Evolutionary conservation across 2,888 invertebrate genomes (phyloP).

Genomic region (Apotomis betuletana): DNA sequence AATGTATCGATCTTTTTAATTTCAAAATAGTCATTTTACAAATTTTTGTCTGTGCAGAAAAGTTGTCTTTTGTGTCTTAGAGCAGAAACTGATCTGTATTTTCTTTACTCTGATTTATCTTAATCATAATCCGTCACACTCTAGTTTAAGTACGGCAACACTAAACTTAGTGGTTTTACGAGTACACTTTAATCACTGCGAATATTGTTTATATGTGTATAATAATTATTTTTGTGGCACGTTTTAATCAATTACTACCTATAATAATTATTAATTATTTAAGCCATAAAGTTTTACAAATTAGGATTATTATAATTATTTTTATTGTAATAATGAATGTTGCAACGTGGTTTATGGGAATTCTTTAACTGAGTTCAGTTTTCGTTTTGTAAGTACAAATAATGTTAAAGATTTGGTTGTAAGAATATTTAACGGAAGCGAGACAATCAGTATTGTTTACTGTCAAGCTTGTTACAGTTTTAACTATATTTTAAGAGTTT

Average conservation of each 20-base stretch:
- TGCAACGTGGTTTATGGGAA: slow-evolving; percentile 50
- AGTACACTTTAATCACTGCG: slow-evolving; percentile 57
- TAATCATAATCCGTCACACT: slow-evolving; percentile 53
- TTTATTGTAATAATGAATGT: slow-evolving; percentile 48
- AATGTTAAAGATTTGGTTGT: slow-evolving; percentile 41
- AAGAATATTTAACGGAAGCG: background rate
- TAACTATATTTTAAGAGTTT: background rate
- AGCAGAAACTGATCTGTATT: too few species aligned
- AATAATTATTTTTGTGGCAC: slow-evolving; percentile 57
- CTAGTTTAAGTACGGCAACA: slow-evolving; percentile 54
- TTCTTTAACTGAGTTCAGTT: slow-evolving; percentile 34
- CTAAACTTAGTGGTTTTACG: slow-evolving; percentile 53
- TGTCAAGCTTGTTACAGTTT: slow-evolving; percentile 1
- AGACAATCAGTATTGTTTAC: slow-evolving; percentile 7
- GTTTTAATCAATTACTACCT: slow-evolving; percentile 51
- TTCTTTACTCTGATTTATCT: slow-evolving; percentile 15
- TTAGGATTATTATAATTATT: slow-evolving; percentile 55
- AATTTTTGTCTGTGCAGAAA: too few species aligned
- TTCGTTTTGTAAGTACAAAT: slow-evolving; percentile 33
- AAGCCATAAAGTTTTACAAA: slow-evolving; percentile 60
- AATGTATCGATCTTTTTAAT: too few species aligned
- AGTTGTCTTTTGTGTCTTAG: too few species aligned
- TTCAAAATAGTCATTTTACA: too few species aligned
- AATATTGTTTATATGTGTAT: slow-evolving; percentile 55
- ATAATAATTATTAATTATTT: slow-evolving; percentile 51